phyloP scores from a whole-genome alignment of 2,888 invertebrate genomes.

The Meliscaeva auricollis region DNA sequence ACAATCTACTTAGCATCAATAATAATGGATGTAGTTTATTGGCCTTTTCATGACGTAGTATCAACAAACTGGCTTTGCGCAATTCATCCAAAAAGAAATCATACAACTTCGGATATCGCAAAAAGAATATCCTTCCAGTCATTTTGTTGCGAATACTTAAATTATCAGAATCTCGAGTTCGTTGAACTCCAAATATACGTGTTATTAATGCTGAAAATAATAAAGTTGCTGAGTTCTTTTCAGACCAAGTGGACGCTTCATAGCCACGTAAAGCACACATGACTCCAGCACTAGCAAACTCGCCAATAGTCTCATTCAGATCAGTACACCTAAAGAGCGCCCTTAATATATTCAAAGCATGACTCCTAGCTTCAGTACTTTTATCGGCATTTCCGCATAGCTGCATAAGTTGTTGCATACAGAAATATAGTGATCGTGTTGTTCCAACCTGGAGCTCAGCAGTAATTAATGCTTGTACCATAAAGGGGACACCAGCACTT shows the following conservation, averaged over 20 bases:
- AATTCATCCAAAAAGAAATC: constrained; percentile 85
- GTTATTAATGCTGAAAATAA: constrained; percentile 93
- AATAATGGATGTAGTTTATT: constrained; percentile 90
- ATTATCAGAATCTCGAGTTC: constrained; percentile 86
- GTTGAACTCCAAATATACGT: constrained; percentile 94
- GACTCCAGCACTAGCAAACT: constrained; percentile 89
- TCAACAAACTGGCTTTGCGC: constrained; percentile 79
- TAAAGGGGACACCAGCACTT: constrained; percentile 97
- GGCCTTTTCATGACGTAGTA: constrained; percentile 81
- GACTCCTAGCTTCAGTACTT: constrained; percentile 86
- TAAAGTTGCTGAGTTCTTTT: constrained; percentile 94
- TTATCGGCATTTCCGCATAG: constrained; percentile 77
- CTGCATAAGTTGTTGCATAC: constrained; percentile 86
- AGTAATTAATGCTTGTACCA: constrained; percentile 91
- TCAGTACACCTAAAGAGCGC: constrained; percentile 91
- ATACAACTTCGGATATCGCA: constrained; percentile 86
- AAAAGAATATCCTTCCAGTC: constrained; percentile 92
- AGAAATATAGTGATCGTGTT: constrained; percentile 86
- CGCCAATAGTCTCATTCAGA: constrained; percentile 89
- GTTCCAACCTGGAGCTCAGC: constrained; percentile 89
- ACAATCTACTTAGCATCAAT: constrained; percentile 90
- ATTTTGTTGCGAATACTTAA: constrained; percentile 88
- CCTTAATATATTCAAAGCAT: constrained; percentile 94
- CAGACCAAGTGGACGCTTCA: constrained; percentile 90
- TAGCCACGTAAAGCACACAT: constrained; percentile 90